Conservation (phyloP, 1,140 invertebrate genomes). For the Drosophila insularis region DNA sequence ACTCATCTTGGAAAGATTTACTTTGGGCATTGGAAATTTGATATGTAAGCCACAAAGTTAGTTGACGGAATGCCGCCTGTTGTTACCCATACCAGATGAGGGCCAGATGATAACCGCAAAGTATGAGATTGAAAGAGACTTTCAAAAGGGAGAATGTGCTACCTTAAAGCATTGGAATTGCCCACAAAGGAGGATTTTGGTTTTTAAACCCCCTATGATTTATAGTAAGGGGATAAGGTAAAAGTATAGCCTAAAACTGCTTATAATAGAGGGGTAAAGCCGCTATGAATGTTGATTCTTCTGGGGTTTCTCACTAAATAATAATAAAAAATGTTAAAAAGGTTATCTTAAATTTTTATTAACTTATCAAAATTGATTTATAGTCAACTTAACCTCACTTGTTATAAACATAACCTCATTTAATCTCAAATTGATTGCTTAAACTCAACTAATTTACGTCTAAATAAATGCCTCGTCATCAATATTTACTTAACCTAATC, state of each 20-base stretch:
- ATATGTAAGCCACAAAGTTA: conserved; percentile 60
- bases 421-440: background rate
- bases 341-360: no score
- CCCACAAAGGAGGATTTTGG: no score
- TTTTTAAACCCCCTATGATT: no score
- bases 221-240: no score
- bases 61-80: conserved; percentile 24
- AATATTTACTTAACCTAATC: background rate
- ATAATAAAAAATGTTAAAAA: no score
- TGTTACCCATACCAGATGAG: background rate
- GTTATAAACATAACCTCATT: background rate
- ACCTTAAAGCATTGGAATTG: no score
- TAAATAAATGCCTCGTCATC: background rate
- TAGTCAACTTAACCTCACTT: background rate
- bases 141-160: background rate
- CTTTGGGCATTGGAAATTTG: conserved; percentile 60
- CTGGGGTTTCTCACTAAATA: no score
- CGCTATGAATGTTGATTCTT: no score
- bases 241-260: no score
- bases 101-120: background rate
- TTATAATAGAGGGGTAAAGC: no score
- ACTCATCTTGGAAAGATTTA: conserved; percentile 14
- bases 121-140: background rate
- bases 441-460: background rate
- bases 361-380: background rate